A percentile compares a stretch with the other conserved stretches of the same genome.
phyloP scores from a whole-genome alignment of 2,797 vertebrate species.

The Manis pentadactyla region DNA sequence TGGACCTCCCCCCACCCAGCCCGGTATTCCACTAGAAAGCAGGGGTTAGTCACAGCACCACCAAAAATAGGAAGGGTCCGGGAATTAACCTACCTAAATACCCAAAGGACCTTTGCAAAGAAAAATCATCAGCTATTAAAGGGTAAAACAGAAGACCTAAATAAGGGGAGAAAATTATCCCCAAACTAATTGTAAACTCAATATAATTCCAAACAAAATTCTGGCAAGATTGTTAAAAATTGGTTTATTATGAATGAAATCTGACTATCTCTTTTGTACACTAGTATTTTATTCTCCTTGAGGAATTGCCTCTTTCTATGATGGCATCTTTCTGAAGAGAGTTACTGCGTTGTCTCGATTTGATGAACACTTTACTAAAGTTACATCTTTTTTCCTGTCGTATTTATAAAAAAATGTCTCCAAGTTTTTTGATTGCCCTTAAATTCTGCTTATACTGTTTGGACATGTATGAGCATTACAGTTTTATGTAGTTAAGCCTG shows the following conservation, averaged over 20 bases:
- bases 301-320: not conserved
- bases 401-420: not conserved
- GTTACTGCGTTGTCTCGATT: not conserved
- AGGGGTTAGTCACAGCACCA: not conserved
- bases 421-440: not conserved
- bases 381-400: conserved; percentile 4
- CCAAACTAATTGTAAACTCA: conserved; percentile 6
- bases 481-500: not conserved
- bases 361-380: conserved; percentile 36
- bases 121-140: not conserved
- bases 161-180: conserved; percentile 5
- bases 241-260: conserved; percentile 16
- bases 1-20: not conserved
- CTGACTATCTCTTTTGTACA: not conserved
- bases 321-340: not conserved
- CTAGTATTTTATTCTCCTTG: not conserved
- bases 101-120: not conserved
- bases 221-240: not conserved
- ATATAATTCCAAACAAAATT: conserved; percentile 31
- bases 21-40: not conserved
- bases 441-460: not conserved
- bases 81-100: conserved; percentile 7
- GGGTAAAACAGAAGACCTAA: not conserved
- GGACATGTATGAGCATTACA: not conserved
- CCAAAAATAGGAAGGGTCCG: not conserved